Percentiles rank a stretch among this genome's conserved stretches.
These are phyloP conservation scores for Parelbella ahira DNA, from an alignment of 2,888 invertebrate species.

Conservation along the genomic window DNA sequence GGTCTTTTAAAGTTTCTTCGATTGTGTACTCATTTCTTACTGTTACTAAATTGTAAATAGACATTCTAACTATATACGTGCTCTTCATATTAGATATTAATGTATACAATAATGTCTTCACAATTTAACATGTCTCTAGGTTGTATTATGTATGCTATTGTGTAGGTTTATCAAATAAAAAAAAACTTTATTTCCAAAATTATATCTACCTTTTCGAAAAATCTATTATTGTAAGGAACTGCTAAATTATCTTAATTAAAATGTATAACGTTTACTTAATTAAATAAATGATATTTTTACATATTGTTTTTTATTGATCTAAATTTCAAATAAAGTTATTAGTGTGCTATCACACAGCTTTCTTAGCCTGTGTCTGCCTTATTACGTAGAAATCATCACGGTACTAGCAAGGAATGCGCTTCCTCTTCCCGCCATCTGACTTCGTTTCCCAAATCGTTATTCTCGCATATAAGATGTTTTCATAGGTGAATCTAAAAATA, in stretches of 20 bases:
- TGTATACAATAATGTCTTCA: constrained; percentile 1
- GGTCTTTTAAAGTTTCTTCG: constrained; percentile 12
- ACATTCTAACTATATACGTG: constrained; percentile 2
- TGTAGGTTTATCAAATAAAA: not conserved
- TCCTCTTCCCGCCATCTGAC: too few relatives aligned
- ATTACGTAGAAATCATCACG: too few relatives aligned
- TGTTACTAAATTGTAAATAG: constrained; percentile 22
- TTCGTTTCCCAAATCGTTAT: too few relatives aligned
- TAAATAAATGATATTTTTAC: constrained; percentile 29
- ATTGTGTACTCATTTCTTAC: constrained; percentile 7
- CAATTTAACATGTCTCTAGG: constrained; percentile 3
- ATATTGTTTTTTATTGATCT: not conserved
- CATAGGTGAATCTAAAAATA: too few relatives aligned
- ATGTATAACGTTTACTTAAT: constrained; percentile 26
- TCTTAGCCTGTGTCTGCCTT: too few relatives aligned
- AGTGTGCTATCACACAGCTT: too few relatives aligned
- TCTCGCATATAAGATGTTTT: too few relatives aligned
- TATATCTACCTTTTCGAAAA: constrained; percentile 25
- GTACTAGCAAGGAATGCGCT: too few relatives aligned
- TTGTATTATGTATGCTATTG: constrained; percentile 6
- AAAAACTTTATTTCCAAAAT: constrained; percentile 14
- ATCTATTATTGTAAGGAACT: constrained; percentile 22
- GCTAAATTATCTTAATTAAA: constrained; percentile 26
- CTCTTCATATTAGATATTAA: constrained; percentile 2
- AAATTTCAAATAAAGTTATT: too few relatives aligned